Percentiles rank a stretch among this genome's conserved stretches.
These are phyloP conservation scores for Hyperoodon ampullatus DNA, from an alignment of 2,113 vertebrate species.

Conservation along the genomic window DNA sequence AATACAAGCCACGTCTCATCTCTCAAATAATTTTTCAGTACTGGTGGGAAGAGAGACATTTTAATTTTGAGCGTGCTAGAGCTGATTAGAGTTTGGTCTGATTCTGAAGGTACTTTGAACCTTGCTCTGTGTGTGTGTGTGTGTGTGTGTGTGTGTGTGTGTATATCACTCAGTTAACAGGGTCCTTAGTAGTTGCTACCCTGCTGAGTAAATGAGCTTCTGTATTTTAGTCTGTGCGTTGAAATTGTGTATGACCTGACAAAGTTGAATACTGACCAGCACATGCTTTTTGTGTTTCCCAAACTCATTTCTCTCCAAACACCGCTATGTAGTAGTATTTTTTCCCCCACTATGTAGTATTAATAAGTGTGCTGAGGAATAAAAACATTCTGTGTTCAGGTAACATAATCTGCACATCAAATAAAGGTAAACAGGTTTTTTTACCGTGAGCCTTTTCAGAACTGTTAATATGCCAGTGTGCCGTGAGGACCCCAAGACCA, in stretches of 20 bases:
- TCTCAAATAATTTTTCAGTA: not conserved
- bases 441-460: not conserved
- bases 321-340: not conserved
- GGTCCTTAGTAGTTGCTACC: not conserved
- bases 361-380: not conserved
- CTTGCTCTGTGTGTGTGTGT: not conserved
- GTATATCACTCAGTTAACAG: not conserved
- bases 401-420: not conserved
- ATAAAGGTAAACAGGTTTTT: not conserved
- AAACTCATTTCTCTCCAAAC: not conserved
- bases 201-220: not conserved
- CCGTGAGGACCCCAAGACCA: not conserved
- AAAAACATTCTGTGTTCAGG: not conserved
- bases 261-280: not conserved
- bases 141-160: not conserved
- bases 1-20: not conserved
- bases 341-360: not conserved
- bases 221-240: not conserved
- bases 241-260: not conserved
- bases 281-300: not conserved
- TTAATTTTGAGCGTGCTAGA: not conserved
- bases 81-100: not conserved
- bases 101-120: not conserved
- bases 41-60: not conserved
- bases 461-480: not conserved